Percentiles rank a stretch among this genome's conserved stretches.
These are phyloP conservation scores for Phasia obesa DNA, from an alignment of 2,888 invertebrate species.

Conservation along the genomic window DNA sequence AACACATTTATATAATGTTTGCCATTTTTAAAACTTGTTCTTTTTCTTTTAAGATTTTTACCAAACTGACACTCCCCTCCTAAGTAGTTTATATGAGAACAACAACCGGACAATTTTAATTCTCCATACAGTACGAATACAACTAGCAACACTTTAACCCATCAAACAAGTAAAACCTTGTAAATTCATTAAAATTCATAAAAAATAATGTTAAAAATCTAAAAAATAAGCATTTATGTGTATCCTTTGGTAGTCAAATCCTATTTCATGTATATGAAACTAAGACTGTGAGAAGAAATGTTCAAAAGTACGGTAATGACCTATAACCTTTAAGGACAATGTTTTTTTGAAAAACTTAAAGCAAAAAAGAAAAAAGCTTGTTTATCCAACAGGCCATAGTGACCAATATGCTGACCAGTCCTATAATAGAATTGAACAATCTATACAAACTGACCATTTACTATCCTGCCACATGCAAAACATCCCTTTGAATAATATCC, in stretches of 20 bases:
- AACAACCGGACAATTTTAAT: slow-evolving; percentile 24
- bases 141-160: slow-evolving; percentile 12
- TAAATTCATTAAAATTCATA: slow-evolving; percentile 79
- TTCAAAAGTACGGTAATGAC: slow-evolving; percentile 80
- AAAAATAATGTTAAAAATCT: slow-evolving; percentile 73
- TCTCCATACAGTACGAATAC: not conserved
- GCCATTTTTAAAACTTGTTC: slow-evolving; percentile 55
- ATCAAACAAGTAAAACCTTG: slow-evolving; percentile 74
- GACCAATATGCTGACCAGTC: slow-evolving; percentile 80
- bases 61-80: slow-evolving; percentile 67
- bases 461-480: slow-evolving; percentile 62
- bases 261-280: slow-evolving; percentile 23
- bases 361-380: slow-evolving; percentile 51
- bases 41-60: slow-evolving; percentile 4
- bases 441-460: slow-evolving; percentile 67
- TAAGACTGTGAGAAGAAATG: slow-evolving; percentile 79
- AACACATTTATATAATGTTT: slow-evolving; percentile 39
- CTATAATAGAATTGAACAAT: slow-evolving; percentile 57
- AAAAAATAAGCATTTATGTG: slow-evolving; percentile 43
- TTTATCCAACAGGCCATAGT: slow-evolving; percentile 70
- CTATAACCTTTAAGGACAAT: slow-evolving; percentile 76
- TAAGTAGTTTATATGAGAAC: slow-evolving; percentile 7
- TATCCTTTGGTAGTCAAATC: slow-evolving; percentile 52
- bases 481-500: slow-evolving; percentile 65
- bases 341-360: slow-evolving; percentile 4